Evolutionary conservation across 1,140 invertebrate species (phyloP).

Genomic region (Bacillus rossius): DNA sequence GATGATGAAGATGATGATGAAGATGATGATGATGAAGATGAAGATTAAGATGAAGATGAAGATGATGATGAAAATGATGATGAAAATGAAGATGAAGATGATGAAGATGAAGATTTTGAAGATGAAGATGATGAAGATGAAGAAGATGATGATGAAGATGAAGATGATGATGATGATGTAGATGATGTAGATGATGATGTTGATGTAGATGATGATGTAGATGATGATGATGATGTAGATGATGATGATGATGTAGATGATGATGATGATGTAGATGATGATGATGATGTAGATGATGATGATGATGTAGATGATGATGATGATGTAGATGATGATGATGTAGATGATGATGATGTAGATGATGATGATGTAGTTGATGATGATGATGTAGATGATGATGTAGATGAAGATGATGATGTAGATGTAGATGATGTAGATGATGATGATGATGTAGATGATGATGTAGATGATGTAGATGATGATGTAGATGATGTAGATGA

Average conservation of each 20-base stretch:
- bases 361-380: not conserved
- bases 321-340: not conserved
- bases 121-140: not conserved
- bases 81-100: not conserved
- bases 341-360: not conserved
- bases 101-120: not conserved
- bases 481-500: constrained; percentile 6
- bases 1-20: not conserved
- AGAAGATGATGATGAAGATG: not conserved
- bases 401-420: constrained; percentile 1
- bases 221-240: not conserved
- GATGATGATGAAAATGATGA: not conserved
- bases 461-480: not conserved
- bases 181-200: constrained; percentile 1
- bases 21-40: too few species aligned
- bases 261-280: not conserved
- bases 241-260: not conserved
- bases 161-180: constrained; percentile 2
- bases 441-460: not conserved
- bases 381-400: not conserved
- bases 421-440: constrained; percentile 4
- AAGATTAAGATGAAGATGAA: not conserved
- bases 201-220: not conserved
- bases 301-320: not conserved
- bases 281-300: constrained; percentile 3